phyloP scores from a whole-genome alignment of 1,140 invertebrate genomes.

The Drosophila guanche region DNA sequence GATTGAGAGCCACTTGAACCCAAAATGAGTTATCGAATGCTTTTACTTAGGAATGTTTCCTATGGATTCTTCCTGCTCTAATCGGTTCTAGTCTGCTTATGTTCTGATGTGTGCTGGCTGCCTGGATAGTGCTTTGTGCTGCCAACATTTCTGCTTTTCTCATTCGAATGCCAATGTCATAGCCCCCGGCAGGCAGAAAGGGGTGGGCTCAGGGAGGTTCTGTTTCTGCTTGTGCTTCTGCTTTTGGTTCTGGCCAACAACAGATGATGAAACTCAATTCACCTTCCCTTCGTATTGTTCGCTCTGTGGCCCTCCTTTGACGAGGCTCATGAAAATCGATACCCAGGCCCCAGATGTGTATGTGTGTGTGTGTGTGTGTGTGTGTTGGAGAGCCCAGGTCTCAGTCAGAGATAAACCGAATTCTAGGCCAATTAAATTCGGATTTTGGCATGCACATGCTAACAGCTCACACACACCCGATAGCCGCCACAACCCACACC shows the following conservation, averaged over 20 bases:
- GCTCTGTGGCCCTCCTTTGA: too few species aligned
- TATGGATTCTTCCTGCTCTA: constrained; percentile 30
- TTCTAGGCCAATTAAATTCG: constrained; percentile 52
- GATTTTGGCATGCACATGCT: constrained; percentile 33
- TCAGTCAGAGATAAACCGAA: constrained; percentile 33
- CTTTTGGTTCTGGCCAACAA: too few species aligned
- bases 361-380: too few species aligned
- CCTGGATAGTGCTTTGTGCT: constrained; percentile 6
- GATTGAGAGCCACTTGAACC: constrained; percentile 43
- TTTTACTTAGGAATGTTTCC: constrained; percentile 23
- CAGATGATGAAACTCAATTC: too few species aligned
- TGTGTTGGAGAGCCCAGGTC: constrained; percentile 6
- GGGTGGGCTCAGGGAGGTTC: too few species aligned
- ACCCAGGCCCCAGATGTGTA: too few species aligned
- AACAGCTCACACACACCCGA: not conserved
- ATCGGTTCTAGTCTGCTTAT: not conserved
- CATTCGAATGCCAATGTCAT: constrained; percentile 42
- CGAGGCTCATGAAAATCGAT: too few species aligned
- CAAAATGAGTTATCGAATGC: constrained; percentile 44
- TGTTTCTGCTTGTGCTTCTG: too few species aligned
- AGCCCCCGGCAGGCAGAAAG: too few species aligned
- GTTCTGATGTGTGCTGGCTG: constrained; percentile 18
- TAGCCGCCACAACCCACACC: too few species aligned
- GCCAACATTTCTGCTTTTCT: constrained; percentile 36
- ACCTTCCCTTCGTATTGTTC: too few species aligned